Conservation (phyloP, 2,113 vertebrate genomes). For the Barnardius zonarius region DNA sequence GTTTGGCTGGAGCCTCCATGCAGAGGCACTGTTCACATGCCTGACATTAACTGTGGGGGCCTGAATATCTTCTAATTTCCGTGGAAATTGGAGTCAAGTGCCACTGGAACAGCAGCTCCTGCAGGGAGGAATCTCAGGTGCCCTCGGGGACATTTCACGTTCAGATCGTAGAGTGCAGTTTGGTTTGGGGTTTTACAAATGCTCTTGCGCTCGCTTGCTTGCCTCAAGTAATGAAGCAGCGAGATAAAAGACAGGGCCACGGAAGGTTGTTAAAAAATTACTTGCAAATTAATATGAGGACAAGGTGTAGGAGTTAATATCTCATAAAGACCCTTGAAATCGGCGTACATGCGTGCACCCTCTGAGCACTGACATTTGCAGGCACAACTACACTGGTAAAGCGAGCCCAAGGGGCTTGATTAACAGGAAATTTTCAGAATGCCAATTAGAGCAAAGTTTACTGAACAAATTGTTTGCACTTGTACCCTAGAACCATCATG, state of each 20-base stretch:
- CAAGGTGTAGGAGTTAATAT: constrained; percentile 62
- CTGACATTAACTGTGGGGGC: background rate
- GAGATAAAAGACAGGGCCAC: constrained; percentile 47
- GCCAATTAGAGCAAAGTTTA: constrained; percentile 83
- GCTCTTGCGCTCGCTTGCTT: background rate
- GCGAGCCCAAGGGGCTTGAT: constrained; percentile 76
- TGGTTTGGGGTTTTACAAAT: background rate
- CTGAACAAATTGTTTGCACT: constrained; percentile 81
- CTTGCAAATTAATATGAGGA: constrained; percentile 58
- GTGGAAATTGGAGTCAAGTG: background rate
- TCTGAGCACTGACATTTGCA: constrained; percentile 47
- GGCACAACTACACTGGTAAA: constrained; percentile 66
- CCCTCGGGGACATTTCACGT: fast-evolving
- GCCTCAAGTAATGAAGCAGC: background rate
- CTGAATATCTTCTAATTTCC: background rate
- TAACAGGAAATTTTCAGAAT: constrained; percentile 79
- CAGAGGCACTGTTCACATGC: fast-evolving
- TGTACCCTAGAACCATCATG: constrained; percentile 83
- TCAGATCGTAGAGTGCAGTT: background rate
- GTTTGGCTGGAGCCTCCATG: background rate
- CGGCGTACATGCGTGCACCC: background rate
- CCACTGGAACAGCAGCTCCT: background rate
- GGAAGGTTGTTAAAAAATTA: constrained; percentile 43
- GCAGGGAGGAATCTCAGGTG: background rate
- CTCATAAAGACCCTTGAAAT: constrained; percentile 57